A percentile compares a stretch with the other conserved stretches of the same genome.
phyloP scores from a whole-genome alignment of 2,797 vertebrate genomes.

The Lacerta bilineata region DNA sequence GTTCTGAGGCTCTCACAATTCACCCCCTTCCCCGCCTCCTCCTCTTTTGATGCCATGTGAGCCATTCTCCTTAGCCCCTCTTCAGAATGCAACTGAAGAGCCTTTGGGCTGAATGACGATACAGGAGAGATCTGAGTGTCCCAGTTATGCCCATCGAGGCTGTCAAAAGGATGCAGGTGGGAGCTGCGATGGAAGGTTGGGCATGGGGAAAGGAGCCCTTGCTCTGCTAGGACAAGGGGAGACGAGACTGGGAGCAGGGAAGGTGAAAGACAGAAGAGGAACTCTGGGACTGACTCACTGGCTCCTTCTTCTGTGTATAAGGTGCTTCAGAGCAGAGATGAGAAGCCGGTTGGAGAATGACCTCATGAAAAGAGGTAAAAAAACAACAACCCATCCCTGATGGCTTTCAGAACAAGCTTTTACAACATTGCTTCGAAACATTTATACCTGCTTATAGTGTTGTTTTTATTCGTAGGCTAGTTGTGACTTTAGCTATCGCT shows the following conservation, averaged over 20 bases:
- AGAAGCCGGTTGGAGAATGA: no score
- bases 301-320: background rate
- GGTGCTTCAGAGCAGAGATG: background rate
- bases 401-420: background rate
- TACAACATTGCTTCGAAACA: no score
- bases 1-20: constrained; percentile 57
- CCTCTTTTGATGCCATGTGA: constrained; percentile 39
- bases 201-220: no score
- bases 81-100: constrained; percentile 46
- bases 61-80: constrained; percentile 9
- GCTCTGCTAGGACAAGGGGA: background rate
- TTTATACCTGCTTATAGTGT: background rate
- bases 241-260: no score
- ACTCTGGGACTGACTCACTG: background rate
- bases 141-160: rapidly evolving
- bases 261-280: background rate
- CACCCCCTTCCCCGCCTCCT: constrained; percentile 59
- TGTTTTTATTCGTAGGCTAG: no score
- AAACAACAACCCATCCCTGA: no score
- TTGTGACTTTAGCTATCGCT: no score
- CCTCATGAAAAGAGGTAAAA: no score
- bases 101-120: background rate
- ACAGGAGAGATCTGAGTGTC: background rate
- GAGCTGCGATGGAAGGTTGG: background rate
- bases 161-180: background rate